phyloP scores from a whole-genome alignment of 2,888 invertebrate species.

The Alentia gelatinosa region DNA sequence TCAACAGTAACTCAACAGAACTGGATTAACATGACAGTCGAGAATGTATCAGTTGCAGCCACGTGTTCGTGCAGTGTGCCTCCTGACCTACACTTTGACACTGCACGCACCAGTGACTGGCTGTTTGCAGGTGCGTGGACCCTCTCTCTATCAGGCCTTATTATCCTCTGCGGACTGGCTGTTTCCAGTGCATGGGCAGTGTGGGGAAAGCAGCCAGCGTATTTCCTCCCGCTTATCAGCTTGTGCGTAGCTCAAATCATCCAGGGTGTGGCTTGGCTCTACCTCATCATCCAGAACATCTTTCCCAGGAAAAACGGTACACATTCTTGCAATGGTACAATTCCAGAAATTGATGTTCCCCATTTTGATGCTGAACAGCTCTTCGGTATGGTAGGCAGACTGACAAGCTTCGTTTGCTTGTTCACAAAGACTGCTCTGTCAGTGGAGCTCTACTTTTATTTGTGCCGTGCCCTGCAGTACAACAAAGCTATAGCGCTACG shows the following conservation, averaged over 20 bases:
- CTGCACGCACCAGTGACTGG: background rate
- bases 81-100: background rate
- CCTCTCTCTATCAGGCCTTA: background rate
- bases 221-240: background rate
- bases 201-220: background rate
- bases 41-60: background rate
- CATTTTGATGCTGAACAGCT: background rate
- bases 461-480: conserved; percentile 15
- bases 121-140: background rate
- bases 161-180: background rate
- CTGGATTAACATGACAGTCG: no score
- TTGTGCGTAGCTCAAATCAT: background rate
- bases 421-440: background rate
- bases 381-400: background rate
- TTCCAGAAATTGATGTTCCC: background rate
- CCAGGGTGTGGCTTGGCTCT: background rate
- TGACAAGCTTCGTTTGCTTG: background rate
- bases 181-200: background rate
- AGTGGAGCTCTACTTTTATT: background rate
- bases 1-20: no score
- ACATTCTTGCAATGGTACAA: background rate
- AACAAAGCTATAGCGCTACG: background rate
- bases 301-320: background rate
- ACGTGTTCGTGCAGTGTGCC: background rate
- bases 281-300: background rate